Percentiles rank a stretch among this genome's conserved stretches.
These are phyloP conservation scores for Mus caroli DNA, from an alignment of 2,797 vertebrate species.

Conservation along the genomic window DNA sequence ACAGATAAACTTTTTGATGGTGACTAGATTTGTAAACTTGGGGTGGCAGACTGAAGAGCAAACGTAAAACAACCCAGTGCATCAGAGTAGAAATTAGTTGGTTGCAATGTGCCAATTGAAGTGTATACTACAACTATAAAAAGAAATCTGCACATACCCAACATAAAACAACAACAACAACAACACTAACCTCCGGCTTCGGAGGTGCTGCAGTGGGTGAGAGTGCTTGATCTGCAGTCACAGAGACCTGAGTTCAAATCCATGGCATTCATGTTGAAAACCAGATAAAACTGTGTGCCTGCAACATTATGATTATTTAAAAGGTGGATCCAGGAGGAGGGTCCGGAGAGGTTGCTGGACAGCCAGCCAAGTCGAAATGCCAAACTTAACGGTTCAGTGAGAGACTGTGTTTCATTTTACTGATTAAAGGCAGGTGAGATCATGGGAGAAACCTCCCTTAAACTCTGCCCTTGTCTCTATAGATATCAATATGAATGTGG, in stretches of 20 bases:
- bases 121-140: neutral
- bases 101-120: neutral
- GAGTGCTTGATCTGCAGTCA: neutral
- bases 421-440: neutral
- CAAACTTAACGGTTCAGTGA: neutral
- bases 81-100: neutral
- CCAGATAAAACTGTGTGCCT: neutral
- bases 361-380: neutral
- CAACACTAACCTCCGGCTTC: neutral
- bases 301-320: no score
- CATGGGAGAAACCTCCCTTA: neutral
- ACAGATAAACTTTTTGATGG: neutral
- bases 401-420: neutral
- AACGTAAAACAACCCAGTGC: neutral
- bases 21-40: neutral
- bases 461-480: neutral
- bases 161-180: neutral
- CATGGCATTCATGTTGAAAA: neutral
- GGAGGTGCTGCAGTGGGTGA: neutral
- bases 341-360: neutral
- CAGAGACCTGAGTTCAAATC: neutral
- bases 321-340: no score
- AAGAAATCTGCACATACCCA: neutral
- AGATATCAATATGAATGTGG: neutral
- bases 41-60: conserved; percentile 1